Percentiles rank a stretch among this genome's conserved stretches.
Evolutionary conservation across 2,888 invertebrate species (phyloP).

Genomic region (Mythimna impura): DNA sequence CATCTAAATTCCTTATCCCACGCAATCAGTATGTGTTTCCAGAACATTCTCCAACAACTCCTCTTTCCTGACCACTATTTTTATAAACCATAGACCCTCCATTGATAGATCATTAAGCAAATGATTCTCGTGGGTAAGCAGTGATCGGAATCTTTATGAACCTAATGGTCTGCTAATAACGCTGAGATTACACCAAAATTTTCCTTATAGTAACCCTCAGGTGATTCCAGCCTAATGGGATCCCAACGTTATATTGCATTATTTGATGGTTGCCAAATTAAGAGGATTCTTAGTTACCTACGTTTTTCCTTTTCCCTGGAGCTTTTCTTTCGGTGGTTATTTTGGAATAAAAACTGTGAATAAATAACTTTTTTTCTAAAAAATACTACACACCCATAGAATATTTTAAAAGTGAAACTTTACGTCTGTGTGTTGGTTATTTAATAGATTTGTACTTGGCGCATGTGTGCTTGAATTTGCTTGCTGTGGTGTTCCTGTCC

Average conservation of each 20-base stretch:
- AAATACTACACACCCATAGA: too few species aligned
- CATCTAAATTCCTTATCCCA: constrained; percentile 24
- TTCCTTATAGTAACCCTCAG: constrained; percentile 59
- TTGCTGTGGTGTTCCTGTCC: too few species aligned
- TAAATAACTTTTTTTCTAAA: too few species aligned
- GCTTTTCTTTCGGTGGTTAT: constrained; percentile 19
- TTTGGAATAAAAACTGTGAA: constrained; percentile 2
- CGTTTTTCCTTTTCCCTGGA: background rate
- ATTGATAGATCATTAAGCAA: constrained; percentile 66
- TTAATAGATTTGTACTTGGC: too few species aligned
- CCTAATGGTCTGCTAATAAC: constrained; percentile 64
- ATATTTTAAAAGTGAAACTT: too few species aligned
- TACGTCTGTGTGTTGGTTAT: too few species aligned
- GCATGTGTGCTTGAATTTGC: too few species aligned
- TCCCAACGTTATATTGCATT: constrained; percentile 57
- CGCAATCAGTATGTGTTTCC: constrained; percentile 23
- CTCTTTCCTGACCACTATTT: constrained; percentile 31
- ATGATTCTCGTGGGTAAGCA: constrained; percentile 57
- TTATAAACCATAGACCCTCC: constrained; percentile 53
- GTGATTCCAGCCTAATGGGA: constrained; percentile 54
- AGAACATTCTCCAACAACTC: constrained; percentile 25
- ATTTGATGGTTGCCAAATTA: constrained; percentile 56
- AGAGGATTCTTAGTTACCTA: constrained; percentile 27
- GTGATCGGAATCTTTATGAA: constrained; percentile 64
- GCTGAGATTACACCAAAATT: constrained; percentile 57